phyloP scores from a whole-genome alignment of 2,888 invertebrate species.

The Cistogaster globosa region DNA sequence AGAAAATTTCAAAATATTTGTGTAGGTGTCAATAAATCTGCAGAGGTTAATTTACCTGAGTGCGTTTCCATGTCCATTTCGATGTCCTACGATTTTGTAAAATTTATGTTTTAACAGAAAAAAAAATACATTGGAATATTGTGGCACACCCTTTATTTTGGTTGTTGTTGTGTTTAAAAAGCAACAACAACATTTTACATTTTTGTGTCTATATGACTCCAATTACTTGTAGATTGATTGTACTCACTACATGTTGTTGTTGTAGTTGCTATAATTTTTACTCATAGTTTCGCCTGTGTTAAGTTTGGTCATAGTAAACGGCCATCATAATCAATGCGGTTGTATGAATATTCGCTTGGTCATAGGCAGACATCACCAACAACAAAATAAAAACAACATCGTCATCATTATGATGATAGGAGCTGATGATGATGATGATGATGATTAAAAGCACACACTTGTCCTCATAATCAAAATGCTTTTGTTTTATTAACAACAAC shows the following conservation, averaged over 20 bases:
- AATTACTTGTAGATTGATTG: constrained; percentile 56
- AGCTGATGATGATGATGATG: constrained; percentile 26
- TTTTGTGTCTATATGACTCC: constrained; percentile 39
- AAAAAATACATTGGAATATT: too few species aligned
- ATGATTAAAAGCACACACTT: constrained; percentile 31
- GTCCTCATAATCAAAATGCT: constrained; percentile 47
- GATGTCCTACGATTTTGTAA: too few species aligned
- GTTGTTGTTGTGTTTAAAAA: constrained; percentile 34
- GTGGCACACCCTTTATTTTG: too few species aligned
- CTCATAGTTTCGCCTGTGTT: constrained; percentile 64
- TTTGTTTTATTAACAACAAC: constrained; percentile 61
- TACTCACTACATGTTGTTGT: constrained; percentile 33
- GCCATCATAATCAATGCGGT: constrained; percentile 31
- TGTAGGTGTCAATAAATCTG: too few species aligned
- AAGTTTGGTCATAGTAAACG: constrained; percentile 50
- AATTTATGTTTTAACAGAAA: too few species aligned
- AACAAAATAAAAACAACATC: constrained; percentile 4
- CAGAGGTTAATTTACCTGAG: too few species aligned
- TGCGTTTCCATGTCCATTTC: too few species aligned
- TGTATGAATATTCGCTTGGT: constrained; percentile 5
- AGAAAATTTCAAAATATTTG: too few species aligned
- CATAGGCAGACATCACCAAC: constrained; percentile 29
- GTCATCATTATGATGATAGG: constrained; percentile 21
- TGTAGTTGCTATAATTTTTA: constrained; percentile 29
- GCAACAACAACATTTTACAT: constrained; percentile 53